Evolutionary conservation across 2,797 vertebrate genomes (phyloP), one percentile per base, ranked within the genome.

Genomic region (Cuniculus paca): DNA sequence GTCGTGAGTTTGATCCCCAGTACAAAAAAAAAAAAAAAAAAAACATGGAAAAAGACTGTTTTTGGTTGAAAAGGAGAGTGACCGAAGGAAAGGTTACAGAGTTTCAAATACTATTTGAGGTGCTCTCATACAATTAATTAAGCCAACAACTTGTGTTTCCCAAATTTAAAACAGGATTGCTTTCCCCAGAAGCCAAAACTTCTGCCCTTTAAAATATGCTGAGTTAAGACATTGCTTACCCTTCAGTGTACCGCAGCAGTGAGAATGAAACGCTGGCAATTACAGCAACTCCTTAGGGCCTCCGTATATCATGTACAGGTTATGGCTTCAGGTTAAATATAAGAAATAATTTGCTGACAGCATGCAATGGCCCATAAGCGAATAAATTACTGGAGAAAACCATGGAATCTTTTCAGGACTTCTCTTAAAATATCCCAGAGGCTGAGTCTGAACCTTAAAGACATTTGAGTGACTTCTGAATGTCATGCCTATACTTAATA

Each of bases 161-260:
- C 88, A 63, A 94, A 80, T 45, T 45, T 68, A 63, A 95, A 95
- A 90, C 26, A 91, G n/a, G 83, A 45, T 52, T 52, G 9, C 39
- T 63, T 13, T 5, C 48, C 50, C 78, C 85, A 82, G 58, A 82
- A 96, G 60, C 81, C 85, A 96, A 93, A 95, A 93, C 58, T 87
- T 82, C 16, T 74, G 20, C 54, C 68, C 42, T 90, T 88, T 72
- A 91, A 61, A 96, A 90, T 92, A 45, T 90, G 90, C 96, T 94
- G 74, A 88, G 45, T 48, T 68, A 74, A 65, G 54, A 20, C 28
- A 45, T 80, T 89, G 52, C 56, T 36, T 68, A 58, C 31, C 14
- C 45, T 96, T 60, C 79, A 78, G 61, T 77, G 90, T 6, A 26
- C 13, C 20, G 61, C 34, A 42, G 63, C 36, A 24, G 31, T 61